Evolutionary conservation across 2,888 invertebrate species (phyloP).

Genomic region (Neoitamus cyanurus): DNA sequence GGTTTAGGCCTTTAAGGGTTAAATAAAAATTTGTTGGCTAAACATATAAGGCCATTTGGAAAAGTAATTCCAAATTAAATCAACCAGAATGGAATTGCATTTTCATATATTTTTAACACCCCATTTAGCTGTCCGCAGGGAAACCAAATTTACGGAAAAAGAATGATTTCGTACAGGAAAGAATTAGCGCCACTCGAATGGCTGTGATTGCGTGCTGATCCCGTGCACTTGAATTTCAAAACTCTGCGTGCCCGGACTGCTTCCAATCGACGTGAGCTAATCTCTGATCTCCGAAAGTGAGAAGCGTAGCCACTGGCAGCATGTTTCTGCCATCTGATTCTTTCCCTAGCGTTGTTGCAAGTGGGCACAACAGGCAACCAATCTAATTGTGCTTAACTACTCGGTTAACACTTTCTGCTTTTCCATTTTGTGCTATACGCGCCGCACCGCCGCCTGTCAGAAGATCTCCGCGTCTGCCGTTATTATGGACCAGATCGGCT

Average conservation of each 20-base stretch:
- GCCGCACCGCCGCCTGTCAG: background rate
- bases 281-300: constrained; percentile 34
- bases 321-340: constrained; percentile 1
- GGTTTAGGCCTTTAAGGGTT: too few relatives aligned
- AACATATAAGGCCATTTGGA: too few relatives aligned
- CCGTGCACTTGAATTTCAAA: constrained; percentile 18
- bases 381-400: constrained; percentile 23
- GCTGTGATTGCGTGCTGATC: constrained; percentile 40
- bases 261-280: constrained; percentile 39
- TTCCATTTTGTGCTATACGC: constrained; percentile 6
- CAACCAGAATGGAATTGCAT: too few relatives aligned
- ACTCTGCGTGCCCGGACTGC: constrained; percentile 31
- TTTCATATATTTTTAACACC: too few relatives aligned
- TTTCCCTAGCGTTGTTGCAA: background rate
- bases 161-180: constrained; percentile 9
- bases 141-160: background rate
- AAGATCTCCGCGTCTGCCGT: background rate
- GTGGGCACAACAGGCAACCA: background rate
- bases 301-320: constrained; percentile 22
- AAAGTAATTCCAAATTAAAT: too few relatives aligned
- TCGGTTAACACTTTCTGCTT: constrained; percentile 21
- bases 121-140: background rate
- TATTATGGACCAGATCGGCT: background rate
- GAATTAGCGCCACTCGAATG: constrained; percentile 51
- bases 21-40: too few relatives aligned